Percentiles rank a stretch among this genome's conserved stretches.
phyloP scores from a whole-genome alignment of 2,888 invertebrate species.

The Matsumyia berberina region DNA sequence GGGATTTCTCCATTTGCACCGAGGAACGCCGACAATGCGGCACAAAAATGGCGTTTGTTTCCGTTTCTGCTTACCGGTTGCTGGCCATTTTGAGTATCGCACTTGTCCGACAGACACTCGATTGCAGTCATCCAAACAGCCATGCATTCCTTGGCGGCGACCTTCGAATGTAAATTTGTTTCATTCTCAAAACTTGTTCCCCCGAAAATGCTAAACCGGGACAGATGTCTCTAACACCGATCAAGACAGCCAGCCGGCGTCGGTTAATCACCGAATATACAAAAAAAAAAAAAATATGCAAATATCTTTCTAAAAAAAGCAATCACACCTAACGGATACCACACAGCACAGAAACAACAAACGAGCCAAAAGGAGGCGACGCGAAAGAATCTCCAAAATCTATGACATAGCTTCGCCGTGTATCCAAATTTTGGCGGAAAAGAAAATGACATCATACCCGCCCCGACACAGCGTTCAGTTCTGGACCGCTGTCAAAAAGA shows the following conservation, averaged over 20 bases:
- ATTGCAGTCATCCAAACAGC: not conserved
- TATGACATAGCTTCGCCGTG: not conserved
- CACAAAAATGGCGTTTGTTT: not conserved
- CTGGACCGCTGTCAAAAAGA: not conserved
- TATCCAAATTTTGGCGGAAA: constrained; percentile 38
- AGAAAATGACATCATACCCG: constrained; percentile 59
- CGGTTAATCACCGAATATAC: constrained; percentile 51
- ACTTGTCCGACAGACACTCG: constrained; percentile 18
- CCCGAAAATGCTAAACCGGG: constrained; percentile 18
- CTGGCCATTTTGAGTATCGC: constrained; percentile 23
- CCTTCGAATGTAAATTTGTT: constrained; percentile 24
- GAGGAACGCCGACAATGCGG: constrained; percentile 34
- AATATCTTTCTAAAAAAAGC: constrained; percentile 17
- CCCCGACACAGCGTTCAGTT: constrained; percentile 1
- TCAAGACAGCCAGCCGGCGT: constrained; percentile 17
- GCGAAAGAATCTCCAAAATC: constrained; percentile 10
- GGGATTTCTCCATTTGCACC: constrained; percentile 39
- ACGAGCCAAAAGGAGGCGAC: not conserved
- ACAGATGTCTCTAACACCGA: constrained; percentile 53
- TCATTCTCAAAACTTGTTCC: constrained; percentile 45
- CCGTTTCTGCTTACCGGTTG: constrained; percentile 15
- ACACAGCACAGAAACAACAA: not conserved
- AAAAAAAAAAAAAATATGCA: constrained; percentile 44
- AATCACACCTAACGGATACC: constrained; percentile 41
- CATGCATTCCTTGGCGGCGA: constrained; percentile 6